phyloP scores from a whole-genome alignment of 2,113 vertebrate species.

The Pelecanus crispus region DNA sequence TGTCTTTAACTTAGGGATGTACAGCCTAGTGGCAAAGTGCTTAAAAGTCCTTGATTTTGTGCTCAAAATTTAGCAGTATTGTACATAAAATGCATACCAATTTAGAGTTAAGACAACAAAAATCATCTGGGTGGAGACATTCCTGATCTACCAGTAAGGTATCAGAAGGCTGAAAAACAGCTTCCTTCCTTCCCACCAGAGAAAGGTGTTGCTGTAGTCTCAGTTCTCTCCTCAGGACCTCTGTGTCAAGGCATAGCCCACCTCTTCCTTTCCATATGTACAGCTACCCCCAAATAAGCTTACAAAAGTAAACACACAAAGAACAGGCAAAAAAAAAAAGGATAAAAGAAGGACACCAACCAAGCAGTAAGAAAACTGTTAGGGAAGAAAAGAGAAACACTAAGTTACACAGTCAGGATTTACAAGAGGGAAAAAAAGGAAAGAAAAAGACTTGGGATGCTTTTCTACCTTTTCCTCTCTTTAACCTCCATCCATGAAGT shows the following conservation, averaged over 20 bases:
- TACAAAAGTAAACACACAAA: background rate
- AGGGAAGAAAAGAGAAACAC: background rate
- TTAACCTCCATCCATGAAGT: background rate
- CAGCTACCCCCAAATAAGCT: background rate
- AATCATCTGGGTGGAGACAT: background rate
- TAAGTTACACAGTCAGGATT: background rate
- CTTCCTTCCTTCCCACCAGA: background rate
- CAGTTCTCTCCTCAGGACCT: background rate
- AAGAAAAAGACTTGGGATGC: background rate
- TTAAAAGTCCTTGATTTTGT: background rate
- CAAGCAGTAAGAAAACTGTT: background rate
- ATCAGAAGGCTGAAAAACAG: background rate
- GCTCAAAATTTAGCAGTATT: background rate
- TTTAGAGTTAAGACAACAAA: background rate
- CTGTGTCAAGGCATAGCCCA: background rate
- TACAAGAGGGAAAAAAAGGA: background rate
- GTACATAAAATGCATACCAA: background rate
- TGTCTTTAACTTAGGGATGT: background rate
- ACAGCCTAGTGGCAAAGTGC: background rate
- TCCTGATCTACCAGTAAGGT: background rate
- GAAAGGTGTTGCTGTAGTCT: background rate
- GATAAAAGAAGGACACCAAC: accelerated
- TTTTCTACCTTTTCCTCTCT: background rate
- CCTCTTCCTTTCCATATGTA: background rate
- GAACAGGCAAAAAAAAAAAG: background rate